These are phyloP conservation scores for Lutjanus erythropterus DNA, from an alignment of 2,113 vertebrate species.

Conservation along the genomic window DNA sequence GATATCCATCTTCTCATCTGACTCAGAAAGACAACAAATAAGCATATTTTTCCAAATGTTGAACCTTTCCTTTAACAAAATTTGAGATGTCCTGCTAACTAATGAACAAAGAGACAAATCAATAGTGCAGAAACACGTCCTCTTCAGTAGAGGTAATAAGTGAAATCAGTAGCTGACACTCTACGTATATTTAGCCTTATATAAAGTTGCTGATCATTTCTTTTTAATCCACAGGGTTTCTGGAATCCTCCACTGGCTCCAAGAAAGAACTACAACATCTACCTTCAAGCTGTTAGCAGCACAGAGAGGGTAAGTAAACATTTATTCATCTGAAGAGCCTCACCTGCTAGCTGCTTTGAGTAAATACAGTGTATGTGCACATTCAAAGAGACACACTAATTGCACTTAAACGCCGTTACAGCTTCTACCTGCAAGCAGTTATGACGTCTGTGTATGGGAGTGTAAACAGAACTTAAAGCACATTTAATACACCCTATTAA, in stretches of 20 bases:
- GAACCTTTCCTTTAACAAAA: not conserved
- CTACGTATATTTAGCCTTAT: not conserved
- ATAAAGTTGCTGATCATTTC: conserved; percentile 2
- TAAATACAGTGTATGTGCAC: conserved; percentile 6
- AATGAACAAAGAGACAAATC: not conserved
- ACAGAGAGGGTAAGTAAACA: conserved; percentile 92
- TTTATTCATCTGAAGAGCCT: conserved; percentile 8
- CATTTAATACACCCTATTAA: not conserved
- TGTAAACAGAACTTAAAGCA: not conserved
- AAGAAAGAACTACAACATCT: conserved; percentile 99
- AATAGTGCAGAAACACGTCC: not conserved
- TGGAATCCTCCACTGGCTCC: conserved; percentile 97
- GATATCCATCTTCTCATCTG: not conserved
- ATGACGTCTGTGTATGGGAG: too few species aligned
- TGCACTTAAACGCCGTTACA: not conserved
- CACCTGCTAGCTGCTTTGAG: conserved; percentile 8
- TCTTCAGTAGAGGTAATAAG: not conserved
- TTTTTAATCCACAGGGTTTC: conserved; percentile 85
- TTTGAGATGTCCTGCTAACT: too few species aligned
- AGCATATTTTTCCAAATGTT: not conserved
- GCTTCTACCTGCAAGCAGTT: not conserved
- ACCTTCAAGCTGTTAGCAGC: conserved; percentile 98
- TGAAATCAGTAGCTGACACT: not conserved
- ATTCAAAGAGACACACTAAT: not conserved
- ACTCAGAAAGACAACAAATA: not conserved